phyloP scores from a whole-genome alignment of 2,888 invertebrate genomes.

The Ectropis crepuscularia region DNA sequence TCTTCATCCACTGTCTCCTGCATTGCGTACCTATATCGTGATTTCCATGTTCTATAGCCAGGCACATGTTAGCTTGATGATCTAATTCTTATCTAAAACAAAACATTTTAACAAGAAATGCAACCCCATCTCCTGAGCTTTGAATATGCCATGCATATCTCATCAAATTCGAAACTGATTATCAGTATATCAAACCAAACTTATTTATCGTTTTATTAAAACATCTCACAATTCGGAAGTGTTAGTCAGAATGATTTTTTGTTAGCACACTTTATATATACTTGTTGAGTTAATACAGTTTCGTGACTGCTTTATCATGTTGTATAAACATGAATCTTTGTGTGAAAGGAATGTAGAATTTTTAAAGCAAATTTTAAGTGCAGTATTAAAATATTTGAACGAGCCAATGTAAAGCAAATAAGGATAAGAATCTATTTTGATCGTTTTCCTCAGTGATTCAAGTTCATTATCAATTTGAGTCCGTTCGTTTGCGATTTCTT shows the following conservation, averaged over 20 bases:
- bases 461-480: background rate
- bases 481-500: background rate
- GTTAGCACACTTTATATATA: conserved; percentile 25
- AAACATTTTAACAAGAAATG: too few species aligned
- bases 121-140: too few species aligned
- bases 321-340: conserved; percentile 6
- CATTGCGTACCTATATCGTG: too few species aligned
- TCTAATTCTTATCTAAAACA: too few species aligned
- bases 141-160: too few species aligned
- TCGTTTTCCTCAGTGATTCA: conserved; percentile 1
- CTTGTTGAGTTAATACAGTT: conserved; percentile 6
- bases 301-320: conserved; percentile 36
- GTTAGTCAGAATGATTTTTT: background rate
- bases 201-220: conserved; percentile 8
- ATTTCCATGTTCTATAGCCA: too few species aligned
- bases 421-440: conserved; percentile 3
- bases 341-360: conserved; percentile 4
- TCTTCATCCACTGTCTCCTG: too few species aligned
- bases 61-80: too few species aligned
- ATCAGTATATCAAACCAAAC: background rate
- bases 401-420: background rate
- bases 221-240: conserved; percentile 12
- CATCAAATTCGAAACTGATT: background rate
- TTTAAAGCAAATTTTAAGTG: conserved; percentile 16
- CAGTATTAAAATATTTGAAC: conserved; percentile 21